A percentile compares a stretch with the other conserved stretches of the same genome.
phyloP scores from a whole-genome alignment of 2,113 vertebrate species.

The Bagarius yarrelli region DNA sequence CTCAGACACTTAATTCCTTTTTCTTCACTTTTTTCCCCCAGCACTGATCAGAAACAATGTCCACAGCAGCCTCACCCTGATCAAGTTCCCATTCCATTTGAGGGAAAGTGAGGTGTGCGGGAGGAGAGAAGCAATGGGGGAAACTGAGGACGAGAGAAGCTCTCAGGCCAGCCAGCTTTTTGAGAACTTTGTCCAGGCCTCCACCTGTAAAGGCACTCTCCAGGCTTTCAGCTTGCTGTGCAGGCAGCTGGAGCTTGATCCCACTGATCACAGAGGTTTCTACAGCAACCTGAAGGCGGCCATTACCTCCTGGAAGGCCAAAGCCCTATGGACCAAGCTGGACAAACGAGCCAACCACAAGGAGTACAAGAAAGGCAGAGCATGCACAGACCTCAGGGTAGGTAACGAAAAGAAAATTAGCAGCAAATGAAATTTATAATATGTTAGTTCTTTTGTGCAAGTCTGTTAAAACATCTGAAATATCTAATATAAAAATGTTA shows the following conservation, averaged over 20 bases:
- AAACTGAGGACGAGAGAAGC: constrained; percentile 82
- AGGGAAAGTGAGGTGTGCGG: not conserved
- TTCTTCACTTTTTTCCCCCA: not conserved
- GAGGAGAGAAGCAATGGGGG: constrained; percentile 75
- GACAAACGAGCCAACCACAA: constrained; percentile 92
- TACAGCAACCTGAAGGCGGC: constrained; percentile 85
- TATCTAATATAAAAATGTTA: not conserved
- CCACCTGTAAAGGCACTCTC: constrained; percentile 91
- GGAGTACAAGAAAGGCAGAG: constrained; percentile 85
- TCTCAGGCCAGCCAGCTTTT: constrained; percentile 85
- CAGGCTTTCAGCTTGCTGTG: constrained; percentile 93
- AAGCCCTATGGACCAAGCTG: constrained; percentile 93
- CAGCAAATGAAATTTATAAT: not conserved
- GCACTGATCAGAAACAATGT: not conserved
- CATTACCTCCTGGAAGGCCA: constrained; percentile 91
- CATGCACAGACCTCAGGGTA: constrained; percentile 85
- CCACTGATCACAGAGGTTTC: constrained; percentile 81
- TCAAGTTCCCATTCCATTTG: not conserved
- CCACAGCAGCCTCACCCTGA: constrained; percentile 25
- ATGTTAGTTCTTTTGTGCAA: not conserved
- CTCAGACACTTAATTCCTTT: not conserved
- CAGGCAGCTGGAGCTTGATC: constrained; percentile 86
- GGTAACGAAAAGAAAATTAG: constrained; percentile 18
- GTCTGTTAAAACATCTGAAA: not conserved
- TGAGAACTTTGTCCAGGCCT: constrained; percentile 91